Conservation (phyloP, 2,888 invertebrate genomes). For the Ormyrus thymus region DNA sequence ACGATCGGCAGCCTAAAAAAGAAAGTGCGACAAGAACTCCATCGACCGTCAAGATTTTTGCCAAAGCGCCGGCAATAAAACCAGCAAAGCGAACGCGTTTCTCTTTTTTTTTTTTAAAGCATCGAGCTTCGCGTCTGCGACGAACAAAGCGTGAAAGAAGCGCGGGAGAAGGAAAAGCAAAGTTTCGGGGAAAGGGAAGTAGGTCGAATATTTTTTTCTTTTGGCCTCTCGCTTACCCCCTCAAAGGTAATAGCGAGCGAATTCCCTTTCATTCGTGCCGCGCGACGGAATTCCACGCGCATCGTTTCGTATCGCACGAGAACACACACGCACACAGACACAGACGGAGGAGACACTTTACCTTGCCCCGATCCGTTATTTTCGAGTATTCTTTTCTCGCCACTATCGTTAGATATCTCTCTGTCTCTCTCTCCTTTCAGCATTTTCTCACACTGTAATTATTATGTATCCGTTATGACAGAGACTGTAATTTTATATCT, state of each 20-base stretch:
- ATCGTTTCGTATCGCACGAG: background rate
- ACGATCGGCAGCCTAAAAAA: too few relatives aligned
- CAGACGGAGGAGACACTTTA: too few relatives aligned
- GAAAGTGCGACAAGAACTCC: too few relatives aligned
- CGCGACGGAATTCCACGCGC: background rate
- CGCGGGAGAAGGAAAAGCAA: background rate
- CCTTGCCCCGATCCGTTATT: background rate
- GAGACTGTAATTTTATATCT: slow-evolving; percentile 38
- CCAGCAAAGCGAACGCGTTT: too few relatives aligned
- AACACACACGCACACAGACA: too few relatives aligned
- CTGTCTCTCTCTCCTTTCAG: slow-evolving; percentile 20
- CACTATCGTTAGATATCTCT: slow-evolving; percentile 29
- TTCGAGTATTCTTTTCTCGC: slow-evolving; percentile 10
- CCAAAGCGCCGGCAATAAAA: too few relatives aligned
- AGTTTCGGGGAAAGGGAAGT: slow-evolving; percentile 41
- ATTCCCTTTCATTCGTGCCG: slow-evolving; percentile 28
- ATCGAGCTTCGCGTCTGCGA: too few relatives aligned
- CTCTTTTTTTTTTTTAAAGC: too few relatives aligned
- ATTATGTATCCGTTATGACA: slow-evolving; percentile 17
- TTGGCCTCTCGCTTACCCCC: background rate
- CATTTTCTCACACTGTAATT: slow-evolving; percentile 44
- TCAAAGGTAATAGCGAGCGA: slow-evolving; percentile 21
- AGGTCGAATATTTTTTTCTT: slow-evolving; percentile 43
- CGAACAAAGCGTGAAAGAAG: slow-evolving; percentile 12
- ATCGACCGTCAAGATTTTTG: too few relatives aligned